Evolutionary conservation across 2,888 invertebrate genomes (phyloP).

Genomic region (Trachelus tabidus): DNA sequence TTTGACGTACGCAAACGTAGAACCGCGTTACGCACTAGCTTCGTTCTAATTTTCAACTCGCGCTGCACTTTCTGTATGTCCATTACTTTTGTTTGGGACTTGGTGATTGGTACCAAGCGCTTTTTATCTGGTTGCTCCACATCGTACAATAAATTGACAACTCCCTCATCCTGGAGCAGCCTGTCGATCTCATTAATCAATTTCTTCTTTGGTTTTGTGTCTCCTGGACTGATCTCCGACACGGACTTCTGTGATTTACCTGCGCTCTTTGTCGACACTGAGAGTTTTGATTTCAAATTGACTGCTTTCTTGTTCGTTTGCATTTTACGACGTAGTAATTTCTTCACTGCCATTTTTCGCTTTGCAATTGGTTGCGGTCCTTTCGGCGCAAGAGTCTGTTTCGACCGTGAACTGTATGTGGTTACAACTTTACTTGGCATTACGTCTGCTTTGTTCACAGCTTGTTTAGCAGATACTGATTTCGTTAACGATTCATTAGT

Average conservation of each 20-base stretch:
- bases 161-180: constrained; percentile 86
- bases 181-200: constrained; percentile 79
- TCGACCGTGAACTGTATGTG: constrained; percentile 14
- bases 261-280: not conserved
- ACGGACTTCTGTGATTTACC: not conserved
- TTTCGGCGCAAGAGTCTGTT: constrained; percentile 34
- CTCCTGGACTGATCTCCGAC: constrained; percentile 26
- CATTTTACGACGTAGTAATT: constrained; percentile 35
- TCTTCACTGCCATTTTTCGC: constrained; percentile 39
- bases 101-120: constrained; percentile 58
- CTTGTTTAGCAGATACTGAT: constrained; percentile 21
- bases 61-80: constrained; percentile 60
- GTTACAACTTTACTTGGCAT: constrained; percentile 3
- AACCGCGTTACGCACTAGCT: constrained; percentile 72
- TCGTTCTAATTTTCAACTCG: constrained; percentile 67
- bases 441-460: constrained; percentile 26
- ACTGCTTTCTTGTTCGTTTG: constrained; percentile 32
- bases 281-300: constrained; percentile 34
- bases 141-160: constrained; percentile 86
- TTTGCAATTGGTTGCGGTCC: constrained; percentile 34
- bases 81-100: constrained; percentile 61
- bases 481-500: constrained; percentile 14
- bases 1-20: constrained; percentile 68
- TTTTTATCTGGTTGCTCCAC: constrained; percentile 70
- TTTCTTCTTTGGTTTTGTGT: constrained; percentile 65